Percentiles rank a stretch among this genome's conserved stretches.
phyloP scores from a whole-genome alignment of 2,888 invertebrate species.

The Agriopis aurantiaria region DNA sequence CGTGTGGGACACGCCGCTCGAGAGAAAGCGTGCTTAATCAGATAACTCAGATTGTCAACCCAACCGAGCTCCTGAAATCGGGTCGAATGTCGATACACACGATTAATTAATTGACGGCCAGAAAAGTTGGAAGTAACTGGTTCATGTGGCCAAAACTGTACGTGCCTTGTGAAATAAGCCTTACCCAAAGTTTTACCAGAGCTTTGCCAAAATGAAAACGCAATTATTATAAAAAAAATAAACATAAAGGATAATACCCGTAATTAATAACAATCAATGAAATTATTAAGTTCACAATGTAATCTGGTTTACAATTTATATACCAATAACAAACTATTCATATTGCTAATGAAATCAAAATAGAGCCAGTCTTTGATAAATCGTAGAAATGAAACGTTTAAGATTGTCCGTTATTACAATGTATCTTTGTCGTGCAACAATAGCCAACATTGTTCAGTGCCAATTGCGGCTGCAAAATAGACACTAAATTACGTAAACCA shows the following conservation, averaged over 20 bases:
- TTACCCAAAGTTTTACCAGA: slow-evolving; percentile 3
- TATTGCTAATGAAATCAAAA: slow-evolving; percentile 67
- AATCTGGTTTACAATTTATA: slow-evolving; percentile 27
- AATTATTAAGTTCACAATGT: slow-evolving; percentile 29
- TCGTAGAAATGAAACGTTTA: slow-evolving; percentile 78
- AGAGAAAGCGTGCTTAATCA: slow-evolving; percentile 86
- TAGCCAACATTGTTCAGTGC: slow-evolving; percentile 75
- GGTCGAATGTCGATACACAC: slow-evolving; percentile 86
- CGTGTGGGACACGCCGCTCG: slow-evolving; percentile 64
- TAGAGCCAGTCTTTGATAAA: slow-evolving; percentile 70
- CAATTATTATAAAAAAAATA: neutral
- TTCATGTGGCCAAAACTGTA: slow-evolving; percentile 72
- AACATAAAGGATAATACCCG: neutral
- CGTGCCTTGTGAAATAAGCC: slow-evolving; percentile 58
- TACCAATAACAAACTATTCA: slow-evolving; percentile 38
- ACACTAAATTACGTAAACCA: slow-evolving; percentile 80
- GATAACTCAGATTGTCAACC: slow-evolving; percentile 86
- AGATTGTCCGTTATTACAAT: slow-evolving; percentile 74
- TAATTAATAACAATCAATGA: slow-evolving; percentile 15
- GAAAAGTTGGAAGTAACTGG: slow-evolving; percentile 80
- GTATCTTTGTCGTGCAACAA: slow-evolving; percentile 82
- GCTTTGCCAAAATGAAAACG: neutral
- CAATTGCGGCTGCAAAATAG: slow-evolving; percentile 80
- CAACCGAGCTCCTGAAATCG: slow-evolving; percentile 85
- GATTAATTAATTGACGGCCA: slow-evolving; percentile 85